Evolutionary conservation across 2,113 vertebrate genomes (phyloP).

Genomic region (Tetraodon nigroviridis): DNA sequence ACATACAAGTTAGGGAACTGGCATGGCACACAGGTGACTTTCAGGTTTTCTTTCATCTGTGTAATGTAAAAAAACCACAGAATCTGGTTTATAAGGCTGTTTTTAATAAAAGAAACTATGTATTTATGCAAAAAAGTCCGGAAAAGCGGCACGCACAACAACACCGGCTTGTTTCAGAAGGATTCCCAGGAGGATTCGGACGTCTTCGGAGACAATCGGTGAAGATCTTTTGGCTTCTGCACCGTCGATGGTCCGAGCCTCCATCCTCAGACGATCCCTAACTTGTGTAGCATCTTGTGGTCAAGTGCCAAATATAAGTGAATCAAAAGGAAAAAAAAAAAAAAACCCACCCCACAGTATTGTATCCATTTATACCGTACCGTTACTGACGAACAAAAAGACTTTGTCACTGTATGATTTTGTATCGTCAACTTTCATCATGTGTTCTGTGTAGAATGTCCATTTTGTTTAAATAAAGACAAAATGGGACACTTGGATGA

Average conservation of each 20-base stretch:
- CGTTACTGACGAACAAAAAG: slow-evolving; percentile 67
- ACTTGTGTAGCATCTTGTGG: slow-evolving; percentile 69
- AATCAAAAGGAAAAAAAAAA: slow-evolving; percentile 17
- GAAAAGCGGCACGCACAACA: no score
- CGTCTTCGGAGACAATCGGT: neutral
- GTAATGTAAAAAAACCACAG: no score
- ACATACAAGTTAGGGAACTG: no score
- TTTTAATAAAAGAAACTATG: no score
- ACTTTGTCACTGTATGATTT: slow-evolving; percentile 70
- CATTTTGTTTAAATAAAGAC: slow-evolving; percentile 71
- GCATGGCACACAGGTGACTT: no score
- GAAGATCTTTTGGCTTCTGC: slow-evolving; percentile 26
- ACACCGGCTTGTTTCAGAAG: no score
- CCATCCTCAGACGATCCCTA: slow-evolving; percentile 21
- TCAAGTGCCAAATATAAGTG: slow-evolving; percentile 78
- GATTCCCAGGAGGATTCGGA: no score
- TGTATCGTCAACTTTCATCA: slow-evolving; percentile 68
- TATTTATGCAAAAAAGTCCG: no score
- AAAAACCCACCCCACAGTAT: slow-evolving; percentile 63
- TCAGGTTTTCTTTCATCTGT: no score
- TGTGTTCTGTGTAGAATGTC: slow-evolving; percentile 70
- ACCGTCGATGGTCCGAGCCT: neutral
- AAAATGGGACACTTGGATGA: slow-evolving; percentile 34
- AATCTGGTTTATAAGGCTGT: no score
- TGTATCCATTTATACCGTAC: slow-evolving; percentile 72